Conservation (phyloP, 2,888 invertebrate genomes). For the Lasioglossum pauxillum region DNA sequence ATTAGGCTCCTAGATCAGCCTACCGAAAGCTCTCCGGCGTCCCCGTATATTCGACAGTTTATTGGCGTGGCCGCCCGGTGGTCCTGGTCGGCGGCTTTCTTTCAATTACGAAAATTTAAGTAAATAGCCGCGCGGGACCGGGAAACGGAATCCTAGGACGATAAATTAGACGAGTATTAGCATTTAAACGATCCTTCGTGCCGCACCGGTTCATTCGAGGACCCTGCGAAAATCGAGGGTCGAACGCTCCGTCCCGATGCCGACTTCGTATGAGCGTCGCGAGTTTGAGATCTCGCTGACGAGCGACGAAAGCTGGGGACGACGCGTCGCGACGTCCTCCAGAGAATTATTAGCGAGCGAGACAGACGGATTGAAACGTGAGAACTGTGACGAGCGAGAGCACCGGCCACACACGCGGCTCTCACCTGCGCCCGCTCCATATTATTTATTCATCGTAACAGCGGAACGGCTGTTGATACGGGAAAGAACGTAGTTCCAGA, state of each 20-base stretch:
- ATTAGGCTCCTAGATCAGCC: slow-evolving; percentile 67
- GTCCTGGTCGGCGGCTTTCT: slow-evolving; percentile 78
- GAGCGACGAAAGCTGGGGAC: neutral
- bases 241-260: slow-evolving; percentile 14
- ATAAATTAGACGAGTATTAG: slow-evolving; percentile 78
- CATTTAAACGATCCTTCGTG: slow-evolving; percentile 76
- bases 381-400: neutral
- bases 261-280: neutral
- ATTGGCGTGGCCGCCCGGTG: slow-evolving; percentile 74
- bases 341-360: neutral
- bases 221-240: slow-evolving; percentile 29
- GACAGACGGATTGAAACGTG: slow-evolving; percentile 11
- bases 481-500: slow-evolving; percentile 40
- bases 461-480: slow-evolving; percentile 51
- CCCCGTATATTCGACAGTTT: slow-evolving; percentile 77
- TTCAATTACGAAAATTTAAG: slow-evolving; percentile 78
- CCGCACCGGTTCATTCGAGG: neutral
- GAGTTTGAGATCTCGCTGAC: neutral
- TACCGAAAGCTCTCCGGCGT: slow-evolving; percentile 54
- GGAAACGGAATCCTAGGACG: slow-evolving; percentile 71
- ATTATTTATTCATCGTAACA: slow-evolving; percentile 69
- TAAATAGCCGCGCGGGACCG: slow-evolving; percentile 65
- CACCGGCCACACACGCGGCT: slow-evolving; percentile 54
- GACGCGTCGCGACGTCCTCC: neutral
- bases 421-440: slow-evolving; percentile 48